phyloP scores from a whole-genome alignment of 1,140 invertebrate species.

The Nomia melanderi region DNA sequence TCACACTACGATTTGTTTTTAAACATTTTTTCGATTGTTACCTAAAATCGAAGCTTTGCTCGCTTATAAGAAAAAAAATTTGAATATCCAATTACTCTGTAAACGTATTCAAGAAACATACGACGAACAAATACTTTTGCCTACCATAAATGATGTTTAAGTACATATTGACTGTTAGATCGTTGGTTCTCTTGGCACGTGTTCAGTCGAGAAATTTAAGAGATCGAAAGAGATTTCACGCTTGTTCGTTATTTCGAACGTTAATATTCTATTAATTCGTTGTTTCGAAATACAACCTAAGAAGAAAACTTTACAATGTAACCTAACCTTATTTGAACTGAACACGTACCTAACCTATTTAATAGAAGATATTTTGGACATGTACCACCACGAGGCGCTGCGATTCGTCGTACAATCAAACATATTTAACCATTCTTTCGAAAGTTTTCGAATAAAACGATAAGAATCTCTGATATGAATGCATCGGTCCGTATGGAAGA shows the following conservation, averaged over 20 bases:
- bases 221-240: not conserved
- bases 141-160: not conserved
- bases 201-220: not conserved
- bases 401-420: constrained; percentile 12
- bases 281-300: constrained; percentile 3
- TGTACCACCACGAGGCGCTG: constrained; percentile 43
- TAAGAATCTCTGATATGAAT: not conserved
- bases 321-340: constrained; percentile 27
- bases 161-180: not conserved
- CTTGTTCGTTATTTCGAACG: not conserved
- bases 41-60: no score
- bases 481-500: not conserved
- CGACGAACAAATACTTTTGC: no score
- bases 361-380: constrained; percentile 8
- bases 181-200: not conserved
- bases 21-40: no score
- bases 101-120: no score
- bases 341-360: constrained; percentile 38
- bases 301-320: constrained; percentile 13
- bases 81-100: no score
- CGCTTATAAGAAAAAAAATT: no score
- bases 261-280: not conserved
- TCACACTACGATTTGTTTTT: no score
- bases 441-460: constrained; percentile 11
- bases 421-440: constrained; percentile 21